Percentiles rank a stretch among this genome's conserved stretches.
Evolutionary conservation across 1,140 invertebrate genomes (phyloP).

Genomic region (Oryctes rhinoceros): DNA sequence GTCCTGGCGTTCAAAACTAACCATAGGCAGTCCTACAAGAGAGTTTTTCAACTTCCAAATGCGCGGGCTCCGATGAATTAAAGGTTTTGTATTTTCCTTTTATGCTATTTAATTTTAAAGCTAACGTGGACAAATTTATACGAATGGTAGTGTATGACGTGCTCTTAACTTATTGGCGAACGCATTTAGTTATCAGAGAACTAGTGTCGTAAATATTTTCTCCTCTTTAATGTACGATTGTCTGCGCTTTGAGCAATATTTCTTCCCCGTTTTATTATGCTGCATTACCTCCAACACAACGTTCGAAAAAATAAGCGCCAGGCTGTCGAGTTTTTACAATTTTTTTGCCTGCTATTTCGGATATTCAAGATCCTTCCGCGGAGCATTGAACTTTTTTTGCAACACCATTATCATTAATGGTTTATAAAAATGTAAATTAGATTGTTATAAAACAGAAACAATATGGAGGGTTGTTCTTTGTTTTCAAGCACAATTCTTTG

Average conservation of each 20-base stretch:
- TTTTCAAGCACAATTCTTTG: too few species aligned
- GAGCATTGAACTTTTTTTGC: background rate
- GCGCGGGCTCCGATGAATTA: background rate
- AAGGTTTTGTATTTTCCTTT: background rate
- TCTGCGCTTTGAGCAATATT: background rate
- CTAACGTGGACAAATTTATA: background rate
- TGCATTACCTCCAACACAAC: conserved; percentile 22
- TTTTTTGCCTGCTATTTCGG: too few species aligned
- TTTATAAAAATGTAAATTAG: background rate
- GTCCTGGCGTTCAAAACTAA: too few species aligned
- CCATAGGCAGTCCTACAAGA: too few species aligned
- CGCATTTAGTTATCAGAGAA: conserved; percentile 6
- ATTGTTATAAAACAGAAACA: background rate
- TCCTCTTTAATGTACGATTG: conserved; percentile 14
- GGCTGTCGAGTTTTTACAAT: background rate
- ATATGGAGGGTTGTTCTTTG: too few species aligned
- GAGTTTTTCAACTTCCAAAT: too few species aligned
- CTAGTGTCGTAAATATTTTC: conserved; percentile 19
- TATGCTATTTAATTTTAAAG: background rate
- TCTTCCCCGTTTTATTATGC: conserved; percentile 26
- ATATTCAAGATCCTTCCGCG: background rate
- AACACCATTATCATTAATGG: background rate
- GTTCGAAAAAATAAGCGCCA: conserved; percentile 1
- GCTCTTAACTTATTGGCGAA: background rate
- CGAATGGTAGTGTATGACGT: background rate